These are phyloP conservation scores for Heliangelus exortis DNA, from an alignment of 2,797 vertebrate species.

Conservation along the genomic window DNA sequence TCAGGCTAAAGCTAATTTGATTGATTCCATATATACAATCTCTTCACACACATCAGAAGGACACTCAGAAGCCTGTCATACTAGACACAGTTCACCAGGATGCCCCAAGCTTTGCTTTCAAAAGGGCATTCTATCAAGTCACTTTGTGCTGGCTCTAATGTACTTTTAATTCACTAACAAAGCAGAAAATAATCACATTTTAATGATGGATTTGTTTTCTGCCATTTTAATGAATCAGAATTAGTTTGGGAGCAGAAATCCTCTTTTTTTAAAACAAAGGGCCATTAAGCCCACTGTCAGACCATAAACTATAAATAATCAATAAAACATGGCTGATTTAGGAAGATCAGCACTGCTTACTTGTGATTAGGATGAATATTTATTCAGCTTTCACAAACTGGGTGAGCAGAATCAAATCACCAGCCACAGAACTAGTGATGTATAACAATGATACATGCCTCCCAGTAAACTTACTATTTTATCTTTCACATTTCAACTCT, in stretches of 20 bases:
- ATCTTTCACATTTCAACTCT: not conserved
- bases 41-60: not conserved
- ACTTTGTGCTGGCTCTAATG: not conserved
- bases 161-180: not conserved
- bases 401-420: not conserved
- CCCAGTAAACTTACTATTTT: not conserved
- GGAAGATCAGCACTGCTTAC: not conserved
- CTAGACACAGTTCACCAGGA: not conserved
- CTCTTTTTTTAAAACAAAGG: not conserved
- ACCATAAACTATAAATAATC: not conserved
- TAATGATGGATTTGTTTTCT: not conserved
- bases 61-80: not conserved
- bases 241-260: not conserved
- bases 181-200: not conserved
- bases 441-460: fast-evolving
- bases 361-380: not conserved
- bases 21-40: not conserved
- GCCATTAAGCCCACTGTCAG: not conserved
- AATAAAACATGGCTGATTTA: not conserved
- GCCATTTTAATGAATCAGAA: not conserved
- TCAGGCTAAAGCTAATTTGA: not conserved
- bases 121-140: not conserved
- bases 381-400: not conserved
- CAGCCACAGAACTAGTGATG: not conserved
- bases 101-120: not conserved